Base-by-base conservation (phyloP, 2,113 vertebrate genomes). In the Eubucco bourcierii region DNA sequence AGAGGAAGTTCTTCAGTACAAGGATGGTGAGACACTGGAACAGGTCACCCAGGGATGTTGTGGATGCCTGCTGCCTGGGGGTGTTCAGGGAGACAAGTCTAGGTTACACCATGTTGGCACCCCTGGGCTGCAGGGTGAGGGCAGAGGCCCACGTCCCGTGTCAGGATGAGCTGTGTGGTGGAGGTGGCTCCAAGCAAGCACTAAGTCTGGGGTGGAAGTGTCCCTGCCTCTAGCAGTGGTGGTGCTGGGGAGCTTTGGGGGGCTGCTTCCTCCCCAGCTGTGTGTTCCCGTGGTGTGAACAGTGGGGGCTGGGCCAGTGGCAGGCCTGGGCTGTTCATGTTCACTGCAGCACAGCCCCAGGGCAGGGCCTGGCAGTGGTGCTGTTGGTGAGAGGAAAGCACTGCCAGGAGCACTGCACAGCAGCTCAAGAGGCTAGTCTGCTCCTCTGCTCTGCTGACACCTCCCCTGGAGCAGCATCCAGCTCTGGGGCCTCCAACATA, bases 401-500 rank as follows among this genome's bases (percentile, higher is more conserved):
- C 4, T 59, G 5, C 15, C 27, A 17, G 1, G 5, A 65, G 34
- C 20, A 3, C 50, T 20, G 9, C 0, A 4, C 5, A 8, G 47
- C 19, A 15, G 0, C 6, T 33, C 31, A 37, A 53, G 47, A 50
- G 47, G 47, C 20, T 4, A 50, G 21, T 50, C 47, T 50, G 47
- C 20, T 23, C 10, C 47, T 50, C 47, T 50, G 47, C 9, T 50
- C 47, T 50, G 47, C 47, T 50, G 47, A 23, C 19, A 23, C 47
- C 47, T 50, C 10, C 47, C 47, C 47, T 50, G 47, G 47, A 11
- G 47, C 21, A 50, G 19, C 20, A 18, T 47, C 46, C 19, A 47
- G 10, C 47, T 50, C 20, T 50, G 47, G 20, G 47, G 47, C 47
- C 47, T 50, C 47, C 47, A 50, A 50, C 20, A 23, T 50, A 50